A percentile compares a stretch with the other conserved stretches of the same genome.
Evolutionary conservation across 64 coral and sea anemone genomes (phyloP).

Genomic region (Stichodactyla mertensii): DNA sequence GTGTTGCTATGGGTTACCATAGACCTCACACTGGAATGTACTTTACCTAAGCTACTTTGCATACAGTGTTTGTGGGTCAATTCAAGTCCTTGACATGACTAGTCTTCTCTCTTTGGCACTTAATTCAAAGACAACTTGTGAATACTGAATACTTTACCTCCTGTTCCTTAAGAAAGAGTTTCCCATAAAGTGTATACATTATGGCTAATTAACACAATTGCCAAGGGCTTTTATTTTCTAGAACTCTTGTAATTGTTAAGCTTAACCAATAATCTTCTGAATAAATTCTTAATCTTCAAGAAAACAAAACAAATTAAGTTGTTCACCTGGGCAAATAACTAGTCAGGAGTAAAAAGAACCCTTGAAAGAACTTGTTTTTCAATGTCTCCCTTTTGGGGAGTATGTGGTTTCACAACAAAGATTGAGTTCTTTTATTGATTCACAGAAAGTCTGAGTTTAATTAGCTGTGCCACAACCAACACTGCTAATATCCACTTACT

Average conservation of each 20-base stretch:
- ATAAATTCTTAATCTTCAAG: constrained; percentile 10
- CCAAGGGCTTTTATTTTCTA: background rate
- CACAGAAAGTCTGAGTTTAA: constrained; percentile 3
- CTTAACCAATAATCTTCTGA: constrained; percentile 1
- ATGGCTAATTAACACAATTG: background rate
- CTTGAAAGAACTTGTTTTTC: background rate
- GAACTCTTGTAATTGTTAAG: background rate
- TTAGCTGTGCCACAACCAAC: constrained; percentile 4
- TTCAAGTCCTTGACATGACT: constrained; percentile 16
- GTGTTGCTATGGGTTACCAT: constrained; percentile 13
- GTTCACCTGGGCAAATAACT: constrained; percentile 14
- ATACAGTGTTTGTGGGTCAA: constrained; percentile 12
- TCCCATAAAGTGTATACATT: background rate
- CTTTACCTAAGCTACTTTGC: background rate
- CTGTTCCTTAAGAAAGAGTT: background rate
- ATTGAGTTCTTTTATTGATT: constrained; percentile 10
- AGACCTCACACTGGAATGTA: constrained; percentile 14
- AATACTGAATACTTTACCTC: constrained; percentile 12
- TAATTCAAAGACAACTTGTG: constrained; percentile 2
- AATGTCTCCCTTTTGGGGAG: background rate
- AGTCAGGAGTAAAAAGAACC: background rate
- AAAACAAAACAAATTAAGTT: constrained; percentile 18
- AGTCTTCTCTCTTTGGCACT: background rate
- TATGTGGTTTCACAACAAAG: constrained; percentile 7
- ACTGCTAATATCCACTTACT: constrained; percentile 17